A percentile compares a stretch with the other conserved stretches of the same genome.
phyloP scores from a whole-genome alignment of 2,888 invertebrate genomes.

The Dilophus febrilis region DNA sequence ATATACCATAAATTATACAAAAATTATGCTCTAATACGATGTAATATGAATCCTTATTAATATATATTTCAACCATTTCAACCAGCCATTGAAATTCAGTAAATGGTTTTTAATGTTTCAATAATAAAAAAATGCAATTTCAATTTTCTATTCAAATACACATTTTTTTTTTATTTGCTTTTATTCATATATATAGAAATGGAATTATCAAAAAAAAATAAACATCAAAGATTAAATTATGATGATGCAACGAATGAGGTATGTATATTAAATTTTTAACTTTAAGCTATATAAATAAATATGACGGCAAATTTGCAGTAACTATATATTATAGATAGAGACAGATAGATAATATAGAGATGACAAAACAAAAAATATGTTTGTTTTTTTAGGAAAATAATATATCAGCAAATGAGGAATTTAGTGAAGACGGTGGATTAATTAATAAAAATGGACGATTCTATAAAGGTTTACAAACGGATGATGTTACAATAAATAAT shows the following conservation, averaged over 20 bases:
- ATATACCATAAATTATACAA: too few relatives aligned
- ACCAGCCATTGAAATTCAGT: too few relatives aligned
- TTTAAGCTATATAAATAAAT: background rate
- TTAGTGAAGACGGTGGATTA: conserved; percentile 4
- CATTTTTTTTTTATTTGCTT: conserved; percentile 3
- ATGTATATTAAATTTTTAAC: background rate
- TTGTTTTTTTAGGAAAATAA: conserved; percentile 4
- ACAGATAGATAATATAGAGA: background rate
- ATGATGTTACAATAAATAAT: background rate
- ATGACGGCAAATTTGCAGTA: background rate
- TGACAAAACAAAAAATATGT: background rate
- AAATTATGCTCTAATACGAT: too few relatives aligned
- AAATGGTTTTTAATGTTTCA: too few relatives aligned
- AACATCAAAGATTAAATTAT: conserved; percentile 29
- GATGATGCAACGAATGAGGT: conserved; percentile 32
- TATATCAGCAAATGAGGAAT: conserved; percentile 5
- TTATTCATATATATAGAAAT: conserved; percentile 16
- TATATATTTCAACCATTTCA: too few relatives aligned
- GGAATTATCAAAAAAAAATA: conserved; percentile 28
- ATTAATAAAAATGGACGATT: conserved; percentile 6
- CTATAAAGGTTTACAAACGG: conserved; percentile 2
- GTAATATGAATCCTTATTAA: too few relatives aligned
- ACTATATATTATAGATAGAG: background rate
- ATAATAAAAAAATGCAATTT: too few relatives aligned
- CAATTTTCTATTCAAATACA: too few relatives aligned